A percentile compares a stretch with the other conserved stretches of the same genome.
These are phyloP conservation scores for Gibbula magus DNA, from an alignment of 2,888 invertebrate genomes.

Conservation along the genomic window DNA sequence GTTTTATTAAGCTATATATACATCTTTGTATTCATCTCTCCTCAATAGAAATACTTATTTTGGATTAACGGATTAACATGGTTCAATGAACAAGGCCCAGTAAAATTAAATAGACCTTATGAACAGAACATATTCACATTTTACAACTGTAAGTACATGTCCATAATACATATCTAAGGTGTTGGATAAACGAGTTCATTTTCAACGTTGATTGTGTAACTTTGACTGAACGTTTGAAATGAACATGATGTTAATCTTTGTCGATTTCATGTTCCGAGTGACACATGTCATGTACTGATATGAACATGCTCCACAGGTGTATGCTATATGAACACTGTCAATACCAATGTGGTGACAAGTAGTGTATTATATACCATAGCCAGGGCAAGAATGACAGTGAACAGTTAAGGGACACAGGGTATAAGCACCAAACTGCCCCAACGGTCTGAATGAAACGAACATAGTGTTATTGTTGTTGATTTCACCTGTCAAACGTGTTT, in stretches of 20 bases:
- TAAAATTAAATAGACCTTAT: too few species aligned
- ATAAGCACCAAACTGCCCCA: background rate
- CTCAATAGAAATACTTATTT: too few species aligned
- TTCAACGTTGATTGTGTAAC: background rate
- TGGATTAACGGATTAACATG: too few species aligned
- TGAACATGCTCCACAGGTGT: background rate
- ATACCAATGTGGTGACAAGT: background rate
- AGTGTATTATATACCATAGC: background rate
- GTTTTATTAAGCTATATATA: too few species aligned
- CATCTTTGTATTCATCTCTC: too few species aligned
- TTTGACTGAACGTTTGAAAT: background rate
- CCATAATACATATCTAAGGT: too few species aligned
- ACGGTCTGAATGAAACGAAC: background rate
- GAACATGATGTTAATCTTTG: background rate
- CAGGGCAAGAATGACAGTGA: background rate
- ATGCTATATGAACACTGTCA: background rate
- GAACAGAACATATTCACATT: too few species aligned
- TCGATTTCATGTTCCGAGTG: background rate
- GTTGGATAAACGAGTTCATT: background rate
- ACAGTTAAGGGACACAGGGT: background rate
- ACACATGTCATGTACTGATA: background rate
- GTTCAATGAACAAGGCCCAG: too few species aligned
- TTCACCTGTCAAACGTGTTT: background rate
- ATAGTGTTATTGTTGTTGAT: background rate
- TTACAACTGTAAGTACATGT: too few species aligned